These are phyloP conservation scores for Steinernema carpocapsae DNA, from an alignment of 2,888 invertebrate genomes.

Conservation along the genomic window DNA sequence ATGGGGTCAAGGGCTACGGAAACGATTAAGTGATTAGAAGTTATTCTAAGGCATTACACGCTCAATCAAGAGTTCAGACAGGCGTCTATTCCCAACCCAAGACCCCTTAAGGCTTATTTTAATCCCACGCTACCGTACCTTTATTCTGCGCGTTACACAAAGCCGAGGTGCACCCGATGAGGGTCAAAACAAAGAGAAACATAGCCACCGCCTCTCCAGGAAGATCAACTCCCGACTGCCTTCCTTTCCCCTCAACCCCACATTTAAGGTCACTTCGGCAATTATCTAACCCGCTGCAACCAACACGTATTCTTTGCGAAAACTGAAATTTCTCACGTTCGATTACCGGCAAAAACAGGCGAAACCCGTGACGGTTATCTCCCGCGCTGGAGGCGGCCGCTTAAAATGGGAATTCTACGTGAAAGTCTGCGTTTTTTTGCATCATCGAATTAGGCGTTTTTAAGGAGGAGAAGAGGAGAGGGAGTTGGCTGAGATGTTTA, in stretches of 20 bases:
- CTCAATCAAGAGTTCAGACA: too few species aligned
- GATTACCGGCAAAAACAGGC: not conserved
- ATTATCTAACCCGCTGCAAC: not conserved
- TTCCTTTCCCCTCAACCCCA: not conserved
- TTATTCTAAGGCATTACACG: too few species aligned
- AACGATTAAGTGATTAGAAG: too few species aligned
- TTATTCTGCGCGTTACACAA: not conserved
- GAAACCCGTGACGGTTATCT: conserved; percentile 15
- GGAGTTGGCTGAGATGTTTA: too few species aligned
- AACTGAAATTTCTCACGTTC: conserved; percentile 17
- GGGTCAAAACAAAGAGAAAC: conserved; percentile 25
- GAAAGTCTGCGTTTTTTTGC: not conserved
- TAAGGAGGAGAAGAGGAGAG: not conserved
- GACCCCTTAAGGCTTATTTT: too few species aligned
- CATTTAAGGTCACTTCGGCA: conserved; percentile 27
- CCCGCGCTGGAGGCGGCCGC: not conserved
- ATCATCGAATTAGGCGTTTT: not conserved
- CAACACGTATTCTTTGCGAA: conserved; percentile 22
- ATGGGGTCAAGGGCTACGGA: too few species aligned
- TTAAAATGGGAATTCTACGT: not conserved
- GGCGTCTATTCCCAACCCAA: too few species aligned
- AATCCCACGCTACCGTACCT: conserved; percentile 25
- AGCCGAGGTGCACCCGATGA: conserved; percentile 6
- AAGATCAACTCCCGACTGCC: not conserved
- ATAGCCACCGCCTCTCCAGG: not conserved